A percentile compares a stretch with the other conserved stretches of the same genome.
Conservation (phyloP, 2,888 invertebrate species). For the Leucoptera coffeella region DNA sequence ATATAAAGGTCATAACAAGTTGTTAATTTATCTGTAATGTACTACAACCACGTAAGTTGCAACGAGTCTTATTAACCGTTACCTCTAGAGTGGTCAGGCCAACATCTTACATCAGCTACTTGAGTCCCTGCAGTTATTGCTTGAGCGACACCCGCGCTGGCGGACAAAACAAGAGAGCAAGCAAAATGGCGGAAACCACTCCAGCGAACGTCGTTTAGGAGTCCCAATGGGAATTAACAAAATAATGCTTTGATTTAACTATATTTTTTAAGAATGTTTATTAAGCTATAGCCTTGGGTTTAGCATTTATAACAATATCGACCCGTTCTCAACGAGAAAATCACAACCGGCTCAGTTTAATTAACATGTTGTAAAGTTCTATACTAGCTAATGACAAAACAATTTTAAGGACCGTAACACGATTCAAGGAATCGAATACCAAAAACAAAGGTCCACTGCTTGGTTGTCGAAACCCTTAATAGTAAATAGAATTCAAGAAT, state of each 20-base stretch:
- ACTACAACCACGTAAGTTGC: neutral
- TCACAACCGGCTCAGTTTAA: slow-evolving; percentile 55
- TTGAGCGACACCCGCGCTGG: no score
- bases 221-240: slow-evolving; percentile 39
- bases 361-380: slow-evolving; percentile 53
- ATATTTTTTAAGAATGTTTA: slow-evolving; percentile 45
- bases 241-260: slow-evolving; percentile 46
- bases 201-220: slow-evolving; percentile 21
- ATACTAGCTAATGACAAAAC: slow-evolving; percentile 51
- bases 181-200: neutral
- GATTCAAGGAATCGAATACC: slow-evolving; percentile 52
- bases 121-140: no score
- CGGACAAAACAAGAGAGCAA: no score
- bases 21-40: neutral
- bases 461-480: no score
- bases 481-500: slow-evolving; percentile 42
- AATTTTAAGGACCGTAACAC: slow-evolving; percentile 20
- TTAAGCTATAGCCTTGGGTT: slow-evolving; percentile 51
- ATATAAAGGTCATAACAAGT: slow-evolving; percentile 20
- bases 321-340: slow-evolving; percentile 52
- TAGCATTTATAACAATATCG: slow-evolving; percentile 52
- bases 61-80: neutral
- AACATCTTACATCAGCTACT: slow-evolving; percentile 3
- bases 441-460: slow-evolving; percentile 37
- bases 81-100: no score